Evolutionary conservation across 2,888 invertebrate genomes (phyloP).

Genomic region (Pristionchus entomophagus): DNA sequence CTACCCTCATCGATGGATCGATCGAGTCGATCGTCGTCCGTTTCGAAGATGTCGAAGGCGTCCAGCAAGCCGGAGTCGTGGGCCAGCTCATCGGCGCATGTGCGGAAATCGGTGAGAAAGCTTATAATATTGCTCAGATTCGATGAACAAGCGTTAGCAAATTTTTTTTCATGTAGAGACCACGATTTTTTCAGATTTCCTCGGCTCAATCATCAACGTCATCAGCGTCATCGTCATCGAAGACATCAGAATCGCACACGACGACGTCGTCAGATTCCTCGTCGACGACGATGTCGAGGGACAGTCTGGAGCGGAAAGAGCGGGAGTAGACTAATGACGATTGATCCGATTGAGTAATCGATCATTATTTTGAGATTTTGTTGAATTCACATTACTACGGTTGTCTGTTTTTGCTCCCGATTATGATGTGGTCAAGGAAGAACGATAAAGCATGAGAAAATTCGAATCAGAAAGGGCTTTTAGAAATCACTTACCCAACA

Average conservation of each 20-base stretch:
- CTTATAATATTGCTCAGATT: neutral
- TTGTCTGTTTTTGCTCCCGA: too few species aligned
- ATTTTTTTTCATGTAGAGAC: neutral
- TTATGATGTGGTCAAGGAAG: too few species aligned
- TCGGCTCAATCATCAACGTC: neutral
- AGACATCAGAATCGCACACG: neutral
- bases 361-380: too few species aligned
- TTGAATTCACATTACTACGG: too few species aligned
- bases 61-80: neutral
- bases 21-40: neutral
- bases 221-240: neutral
- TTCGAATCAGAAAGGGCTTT: too few species aligned
- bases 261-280: neutral
- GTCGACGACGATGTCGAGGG: neutral
- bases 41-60: conserved; percentile 16
- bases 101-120: neutral
- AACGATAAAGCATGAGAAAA: too few species aligned
- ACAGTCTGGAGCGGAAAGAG: conserved; percentile 33
- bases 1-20: neutral
- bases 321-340: neutral
- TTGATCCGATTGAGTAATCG: too few species aligned
- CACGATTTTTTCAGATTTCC: neutral
- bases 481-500: too few species aligned
- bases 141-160: too few species aligned
- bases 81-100: conserved; percentile 14